Percentiles rank a stretch among this genome's conserved stretches.
These are phyloP conservation scores for Vesta saturnalis DNA, from an alignment of 2,888 invertebrate genomes.

Conservation along the genomic window DNA sequence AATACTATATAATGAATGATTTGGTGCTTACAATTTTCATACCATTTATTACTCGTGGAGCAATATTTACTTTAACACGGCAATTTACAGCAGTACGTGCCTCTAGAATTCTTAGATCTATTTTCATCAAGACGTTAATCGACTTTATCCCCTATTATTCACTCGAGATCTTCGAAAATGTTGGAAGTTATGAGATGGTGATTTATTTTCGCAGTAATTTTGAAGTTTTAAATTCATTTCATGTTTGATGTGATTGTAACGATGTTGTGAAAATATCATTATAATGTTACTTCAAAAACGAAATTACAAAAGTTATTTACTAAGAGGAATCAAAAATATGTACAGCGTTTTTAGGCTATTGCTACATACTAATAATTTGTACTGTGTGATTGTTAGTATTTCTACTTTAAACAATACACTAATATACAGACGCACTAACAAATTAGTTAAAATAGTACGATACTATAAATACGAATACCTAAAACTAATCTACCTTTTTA, in stretches of 20 bases:
- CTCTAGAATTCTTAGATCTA: slow-evolving; percentile 25
- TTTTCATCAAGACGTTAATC: slow-evolving; percentile 33
- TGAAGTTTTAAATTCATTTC: slow-evolving; percentile 30
- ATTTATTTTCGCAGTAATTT: slow-evolving; percentile 27
- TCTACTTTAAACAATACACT: too few relatives aligned
- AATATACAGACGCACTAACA: too few relatives aligned
- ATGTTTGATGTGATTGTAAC: slow-evolving; percentile 23
- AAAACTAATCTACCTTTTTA: too few relatives aligned
- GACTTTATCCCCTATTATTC: slow-evolving; percentile 31
- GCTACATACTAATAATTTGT: too few relatives aligned
- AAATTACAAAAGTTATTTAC: slow-evolving; percentile 24
- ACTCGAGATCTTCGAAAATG: slow-evolving; percentile 20
- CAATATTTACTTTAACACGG: slow-evolving; percentile 5
- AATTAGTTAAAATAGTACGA: too few relatives aligned
- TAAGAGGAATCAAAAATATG: slow-evolving; percentile 6
- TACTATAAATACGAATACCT: too few relatives aligned
- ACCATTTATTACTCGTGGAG: neutral
- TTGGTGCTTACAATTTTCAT: neutral
- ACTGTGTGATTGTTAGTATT: too few relatives aligned
- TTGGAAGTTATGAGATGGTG: slow-evolving; percentile 23
- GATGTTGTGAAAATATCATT: slow-evolving; percentile 24
- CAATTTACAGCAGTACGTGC: slow-evolving; percentile 17
- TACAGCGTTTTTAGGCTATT: too few relatives aligned
- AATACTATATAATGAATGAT: neutral
- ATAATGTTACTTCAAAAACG: slow-evolving; percentile 25